Evolutionary conservation across 2,113 vertebrate species (phyloP).

Genomic region (Gavialis gangeticus): DNA sequence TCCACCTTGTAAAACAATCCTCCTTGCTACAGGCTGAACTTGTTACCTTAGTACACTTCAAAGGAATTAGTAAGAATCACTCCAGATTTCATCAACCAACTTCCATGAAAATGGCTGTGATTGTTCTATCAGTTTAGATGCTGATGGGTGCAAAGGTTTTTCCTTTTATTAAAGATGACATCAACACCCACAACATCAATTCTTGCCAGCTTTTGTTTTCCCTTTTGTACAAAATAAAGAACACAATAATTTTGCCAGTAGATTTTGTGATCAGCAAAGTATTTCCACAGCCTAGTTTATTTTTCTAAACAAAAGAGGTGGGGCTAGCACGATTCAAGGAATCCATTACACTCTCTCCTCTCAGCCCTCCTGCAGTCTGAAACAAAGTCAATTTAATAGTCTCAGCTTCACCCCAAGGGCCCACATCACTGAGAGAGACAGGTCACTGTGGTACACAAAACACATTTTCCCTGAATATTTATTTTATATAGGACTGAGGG

Average conservation of each 20-base stretch:
- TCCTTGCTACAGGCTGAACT: constrained; percentile 11
- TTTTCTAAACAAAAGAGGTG: constrained; percentile 77
- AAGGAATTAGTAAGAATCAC: constrained; percentile 51
- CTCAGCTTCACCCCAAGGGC: background rate
- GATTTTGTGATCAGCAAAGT: constrained; percentile 76
- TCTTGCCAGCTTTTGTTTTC: constrained; percentile 70
- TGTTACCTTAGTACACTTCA: constrained; percentile 47
- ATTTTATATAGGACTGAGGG: background rate
- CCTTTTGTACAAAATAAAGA: constrained; percentile 68
- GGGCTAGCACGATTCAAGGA: constrained; percentile 64
- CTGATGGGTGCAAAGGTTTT: constrained; percentile 7
- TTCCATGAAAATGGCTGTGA: constrained; percentile 47
- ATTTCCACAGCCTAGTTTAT: constrained; percentile 68
- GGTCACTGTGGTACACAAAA: background rate
- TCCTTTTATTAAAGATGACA: constrained; percentile 56
- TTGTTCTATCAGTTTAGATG: constrained; percentile 42
- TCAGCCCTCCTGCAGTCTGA: background rate
- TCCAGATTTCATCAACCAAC: constrained; percentile 54
- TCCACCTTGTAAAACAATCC: background rate
- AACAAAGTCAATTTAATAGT: background rate
- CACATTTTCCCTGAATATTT: background rate
- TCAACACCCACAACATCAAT: constrained; percentile 43
- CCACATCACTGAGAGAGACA: background rate
- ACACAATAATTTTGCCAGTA: constrained; percentile 65
- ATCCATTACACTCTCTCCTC: constrained; percentile 3